Evolutionary conservation across 2,113 vertebrate species (phyloP), one percentile per base, ranked within the genome.

Genomic region (Grantiella picta): DNA sequence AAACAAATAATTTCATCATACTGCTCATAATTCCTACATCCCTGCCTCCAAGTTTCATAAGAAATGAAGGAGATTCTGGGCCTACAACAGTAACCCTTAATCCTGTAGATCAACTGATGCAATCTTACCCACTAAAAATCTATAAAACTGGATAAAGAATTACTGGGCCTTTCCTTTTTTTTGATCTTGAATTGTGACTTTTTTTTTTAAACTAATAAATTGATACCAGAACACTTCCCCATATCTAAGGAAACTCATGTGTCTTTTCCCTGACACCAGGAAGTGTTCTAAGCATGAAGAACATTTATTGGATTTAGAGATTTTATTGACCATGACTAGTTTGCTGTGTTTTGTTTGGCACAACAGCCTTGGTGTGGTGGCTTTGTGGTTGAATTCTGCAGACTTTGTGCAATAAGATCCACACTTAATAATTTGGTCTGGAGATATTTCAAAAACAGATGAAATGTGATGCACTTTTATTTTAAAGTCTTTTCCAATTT

Each of bases 271-370:
- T 95, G 77, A 97, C 93, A 96, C 91, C 86, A 96, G 89, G 86
- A 97, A 98, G 85, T 68, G 44, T 90, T 97, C 75, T 95, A 94
- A 95, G 80, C 81, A 90, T 89, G 92, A 95, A 95, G 84, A 96
- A 79, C 65, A 80, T 91, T 95, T 61, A 97, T 97, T 97, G 97
- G 90, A 92, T 96, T 97, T 97, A 87, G 90, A 94, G 82, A 96
- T 97, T 97, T 98, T 94, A 95, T 92, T 97, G 94, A 96, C 80
- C 76, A 92, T 94, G 92, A 95, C 92, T 97, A 93, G 94, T 96
- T 95, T 96, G 73, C 97, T 96, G 92, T 97, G 97, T 97, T 98
- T 97, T 97, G 63, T 87, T 98, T 98, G 98, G 97, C 97, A 92
- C 56, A 77, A 56, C 27, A 38, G 52, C 92, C 96, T 90, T 94